phyloP scores from a whole-genome alignment of 2,888 invertebrate species.

The Acrobeloides nanus region DNA sequence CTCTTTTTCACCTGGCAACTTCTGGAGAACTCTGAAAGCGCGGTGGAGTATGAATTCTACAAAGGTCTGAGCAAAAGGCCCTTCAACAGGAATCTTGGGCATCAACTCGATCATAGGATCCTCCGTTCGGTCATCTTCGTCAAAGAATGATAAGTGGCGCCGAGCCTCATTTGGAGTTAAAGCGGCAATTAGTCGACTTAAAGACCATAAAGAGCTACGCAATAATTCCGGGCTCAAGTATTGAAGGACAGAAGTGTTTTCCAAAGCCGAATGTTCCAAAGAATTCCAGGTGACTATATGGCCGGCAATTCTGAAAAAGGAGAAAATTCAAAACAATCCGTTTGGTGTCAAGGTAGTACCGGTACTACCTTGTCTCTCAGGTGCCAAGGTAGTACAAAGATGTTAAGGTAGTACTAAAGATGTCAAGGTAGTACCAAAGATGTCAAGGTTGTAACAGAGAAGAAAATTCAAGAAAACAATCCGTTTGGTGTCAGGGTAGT shows the following conservation, averaged over 20 bases:
- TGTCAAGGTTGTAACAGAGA: no score
- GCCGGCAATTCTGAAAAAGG: not conserved
- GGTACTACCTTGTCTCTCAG: no score
- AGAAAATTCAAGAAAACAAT: no score
- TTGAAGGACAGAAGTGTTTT: not conserved
- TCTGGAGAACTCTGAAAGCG: conserved; percentile 62
- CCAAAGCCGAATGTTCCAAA: not conserved
- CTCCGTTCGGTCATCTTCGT: not conserved
- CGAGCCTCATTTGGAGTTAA: not conserved
- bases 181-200: not conserved
- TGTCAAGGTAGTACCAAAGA: no score
- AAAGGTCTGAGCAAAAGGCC: conserved; percentile 20
- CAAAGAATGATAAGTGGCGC: no score
- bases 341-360: no score
- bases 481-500: no score
- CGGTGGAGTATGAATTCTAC: conserved; percentile 63
- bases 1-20: conserved; percentile 34
- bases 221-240: not conserved
- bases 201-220: not conserved
- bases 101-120: not conserved
- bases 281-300: not conserved
- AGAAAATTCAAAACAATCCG: no score
- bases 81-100: conserved; percentile 24
- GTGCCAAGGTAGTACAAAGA: no score
- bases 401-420: no score